phyloP scores from a whole-genome alignment of 2,888 invertebrate genomes.

The Drosophila conformis region DNA sequence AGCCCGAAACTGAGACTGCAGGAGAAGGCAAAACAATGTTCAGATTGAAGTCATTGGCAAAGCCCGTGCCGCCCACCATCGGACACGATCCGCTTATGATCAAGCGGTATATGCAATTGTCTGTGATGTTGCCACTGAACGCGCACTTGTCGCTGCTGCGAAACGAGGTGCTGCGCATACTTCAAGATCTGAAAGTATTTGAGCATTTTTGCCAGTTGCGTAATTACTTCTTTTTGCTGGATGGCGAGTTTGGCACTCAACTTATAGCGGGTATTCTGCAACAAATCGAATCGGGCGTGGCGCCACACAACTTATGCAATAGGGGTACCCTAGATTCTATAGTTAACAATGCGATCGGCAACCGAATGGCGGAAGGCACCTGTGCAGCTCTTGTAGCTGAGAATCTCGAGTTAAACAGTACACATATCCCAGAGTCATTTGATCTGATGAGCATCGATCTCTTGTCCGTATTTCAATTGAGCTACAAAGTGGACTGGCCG shows the following conservation, averaged over 20 bases:
- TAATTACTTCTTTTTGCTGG: constrained; percentile 91
- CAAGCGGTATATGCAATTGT: constrained; percentile 87
- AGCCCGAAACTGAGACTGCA: background rate
- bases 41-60: background rate
- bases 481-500: constrained; percentile 91
- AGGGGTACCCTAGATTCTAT: constrained; percentile 89
- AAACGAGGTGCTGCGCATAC: constrained; percentile 89
- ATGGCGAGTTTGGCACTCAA: constrained; percentile 91
- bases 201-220: constrained; percentile 90
- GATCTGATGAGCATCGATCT: constrained; percentile 89
- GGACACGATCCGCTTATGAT: constrained; percentile 43
- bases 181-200: constrained; percentile 87
- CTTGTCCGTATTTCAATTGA: constrained; percentile 89
- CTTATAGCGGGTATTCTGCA: constrained; percentile 90
- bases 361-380: constrained; percentile 87
- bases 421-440: constrained; percentile 87
- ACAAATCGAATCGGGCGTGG: constrained; percentile 88
- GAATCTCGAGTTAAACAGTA: constrained; percentile 86
- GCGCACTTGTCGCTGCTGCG: constrained; percentile 90
- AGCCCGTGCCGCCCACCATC: background rate
- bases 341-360: constrained; percentile 89
- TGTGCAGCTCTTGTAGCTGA: constrained; percentile 68
- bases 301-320: constrained; percentile 89
- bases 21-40: constrained; percentile 1
- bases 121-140: constrained; percentile 89